Percentiles rank a stretch among this genome's conserved stretches.
These are phyloP conservation scores for Lytechinus variegatus DNA, from an alignment of 35 echinoderm and acorn worm genomes.

Conservation along the genomic window DNA sequence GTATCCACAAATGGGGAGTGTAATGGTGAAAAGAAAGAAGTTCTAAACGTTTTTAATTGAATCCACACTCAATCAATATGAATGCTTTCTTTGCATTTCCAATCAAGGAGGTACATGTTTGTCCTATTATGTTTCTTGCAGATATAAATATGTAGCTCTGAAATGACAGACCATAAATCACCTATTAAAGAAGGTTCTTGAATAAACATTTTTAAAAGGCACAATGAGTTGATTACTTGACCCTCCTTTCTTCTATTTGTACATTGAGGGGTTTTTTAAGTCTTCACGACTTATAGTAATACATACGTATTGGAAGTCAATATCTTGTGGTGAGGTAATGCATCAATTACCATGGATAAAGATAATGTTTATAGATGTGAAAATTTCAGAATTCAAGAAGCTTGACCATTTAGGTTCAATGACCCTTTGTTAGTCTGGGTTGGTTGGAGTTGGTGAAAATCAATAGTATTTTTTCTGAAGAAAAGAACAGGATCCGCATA, in stretches of 20 bases:
- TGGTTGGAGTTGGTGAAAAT: neutral
- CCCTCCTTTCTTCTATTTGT: neutral
- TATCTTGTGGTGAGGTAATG: neutral
- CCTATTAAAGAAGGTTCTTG: no score
- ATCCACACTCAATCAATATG: no score
- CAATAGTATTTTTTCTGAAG: neutral
- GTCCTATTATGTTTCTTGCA: no score
- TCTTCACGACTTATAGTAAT: neutral
- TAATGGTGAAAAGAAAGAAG: no score
- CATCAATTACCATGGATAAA: neutral
- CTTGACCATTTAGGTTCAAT: neutral
- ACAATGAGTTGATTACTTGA: neutral
- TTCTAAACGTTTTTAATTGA: no score
- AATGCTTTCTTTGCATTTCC: no score
- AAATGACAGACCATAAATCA: no score
- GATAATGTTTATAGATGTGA: neutral
- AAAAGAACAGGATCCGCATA: neutral
- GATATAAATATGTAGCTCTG: no score
- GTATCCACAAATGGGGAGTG: no score
- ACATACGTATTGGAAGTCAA: neutral
- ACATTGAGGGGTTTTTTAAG: neutral
- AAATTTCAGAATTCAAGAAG: slow-evolving; percentile 6
- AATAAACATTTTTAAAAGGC: neutral
- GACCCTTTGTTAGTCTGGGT: neutral
- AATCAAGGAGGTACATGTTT: no score